Evolutionary conservation across 1,140 invertebrate species (phyloP).

Genomic region (Orchesella cincta): DNA sequence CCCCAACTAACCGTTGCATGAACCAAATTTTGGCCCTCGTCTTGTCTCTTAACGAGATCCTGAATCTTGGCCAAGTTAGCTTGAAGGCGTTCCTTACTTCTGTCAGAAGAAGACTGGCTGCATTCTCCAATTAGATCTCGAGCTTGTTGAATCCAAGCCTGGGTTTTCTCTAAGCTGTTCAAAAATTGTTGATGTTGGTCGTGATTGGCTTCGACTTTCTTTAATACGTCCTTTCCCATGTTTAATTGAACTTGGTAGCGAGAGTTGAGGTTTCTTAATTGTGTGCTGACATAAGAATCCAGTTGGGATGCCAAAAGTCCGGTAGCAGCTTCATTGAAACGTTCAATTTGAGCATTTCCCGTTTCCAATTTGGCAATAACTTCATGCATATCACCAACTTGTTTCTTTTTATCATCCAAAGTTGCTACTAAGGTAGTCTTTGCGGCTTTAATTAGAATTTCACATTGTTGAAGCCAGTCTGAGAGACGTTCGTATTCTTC

Average conservation of each 20-base stretch:
- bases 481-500: conserved; percentile 88
- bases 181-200: conserved; percentile 85
- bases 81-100: conserved; percentile 75
- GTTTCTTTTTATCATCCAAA: conserved; percentile 79
- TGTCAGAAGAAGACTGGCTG: conserved; percentile 71
- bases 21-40: conserved; percentile 86
- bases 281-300: conserved; percentile 81
- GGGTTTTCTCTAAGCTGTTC: conserved; percentile 74
- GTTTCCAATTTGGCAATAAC: conserved; percentile 74
- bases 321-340: conserved; percentile 76
- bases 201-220: conserved; percentile 86
- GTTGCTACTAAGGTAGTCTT: conserved; percentile 80
- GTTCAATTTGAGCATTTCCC: conserved; percentile 81
- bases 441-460: conserved; percentile 86
- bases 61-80: conserved; percentile 57
- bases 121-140: conserved; percentile 79
- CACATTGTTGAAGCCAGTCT: conserved; percentile 91
- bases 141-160: conserved; percentile 84
- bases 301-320: conserved; percentile 77
- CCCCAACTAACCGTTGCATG: conserved; percentile 88
- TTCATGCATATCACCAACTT: conserved; percentile 66
- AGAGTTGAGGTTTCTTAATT: conserved; percentile 84
- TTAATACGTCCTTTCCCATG: conserved; percentile 86
- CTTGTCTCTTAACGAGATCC: conserved; percentile 77
- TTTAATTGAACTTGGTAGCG: conserved; percentile 83